These are phyloP conservation scores for Tipula helvola DNA, from an alignment of 2,888 invertebrate genomes.

Conservation along the genomic window DNA sequence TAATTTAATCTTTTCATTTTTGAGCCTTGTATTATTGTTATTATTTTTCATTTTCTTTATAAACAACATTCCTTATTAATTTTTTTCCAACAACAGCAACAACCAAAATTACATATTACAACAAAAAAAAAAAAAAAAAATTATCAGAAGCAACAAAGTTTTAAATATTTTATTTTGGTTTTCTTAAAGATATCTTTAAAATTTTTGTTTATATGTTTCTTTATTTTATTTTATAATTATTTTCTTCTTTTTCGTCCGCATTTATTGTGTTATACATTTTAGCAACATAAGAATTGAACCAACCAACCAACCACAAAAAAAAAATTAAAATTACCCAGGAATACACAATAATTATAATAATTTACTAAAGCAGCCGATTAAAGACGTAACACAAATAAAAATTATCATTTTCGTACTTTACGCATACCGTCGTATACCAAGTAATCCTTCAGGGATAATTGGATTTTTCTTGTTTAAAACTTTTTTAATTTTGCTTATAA, in stretches of 20 bases:
- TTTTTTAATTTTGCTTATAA: neutral
- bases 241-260: neutral
- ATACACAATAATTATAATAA: slow-evolving; percentile 4
- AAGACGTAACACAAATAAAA: neutral
- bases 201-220: neutral
- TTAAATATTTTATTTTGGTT: neutral
- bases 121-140: neutral
- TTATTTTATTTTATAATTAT: neutral
- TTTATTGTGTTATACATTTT: neutral
- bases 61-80: neutral
- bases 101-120: neutral
- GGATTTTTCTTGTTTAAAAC: neutral
- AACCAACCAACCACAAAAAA: neutral
- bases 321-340: neutral
- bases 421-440: neutral
- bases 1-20: neutral
- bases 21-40: neutral
- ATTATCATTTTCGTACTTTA: neutral
- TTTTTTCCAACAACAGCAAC: neutral
- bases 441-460: neutral
- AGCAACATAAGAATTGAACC: neutral
- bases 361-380: neutral
- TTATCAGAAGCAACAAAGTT: neutral
- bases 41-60: neutral
- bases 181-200: neutral